Conservation (phyloP, 2,797 vertebrate species). For the Coranthus polyacanthus region DNA sequence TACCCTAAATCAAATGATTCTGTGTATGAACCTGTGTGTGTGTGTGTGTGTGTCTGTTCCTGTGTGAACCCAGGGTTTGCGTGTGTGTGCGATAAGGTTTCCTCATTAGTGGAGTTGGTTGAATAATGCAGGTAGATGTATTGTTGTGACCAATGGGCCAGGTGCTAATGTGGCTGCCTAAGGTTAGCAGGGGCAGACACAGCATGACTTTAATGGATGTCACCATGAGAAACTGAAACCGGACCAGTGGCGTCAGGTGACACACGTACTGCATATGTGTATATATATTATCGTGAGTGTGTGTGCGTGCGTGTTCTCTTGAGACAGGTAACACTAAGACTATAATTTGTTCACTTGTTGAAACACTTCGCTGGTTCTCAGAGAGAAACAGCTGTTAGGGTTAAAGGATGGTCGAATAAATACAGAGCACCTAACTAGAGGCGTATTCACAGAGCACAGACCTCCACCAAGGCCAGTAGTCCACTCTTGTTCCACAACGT, state of each 20-base stretch:
- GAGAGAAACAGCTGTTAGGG: neutral
- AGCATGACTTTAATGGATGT: constrained; percentile 87
- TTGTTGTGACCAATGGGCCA: constrained; percentile 82
- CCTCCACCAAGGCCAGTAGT: too few relatives aligned
- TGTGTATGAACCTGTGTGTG: neutral
- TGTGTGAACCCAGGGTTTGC: constrained; percentile 27
- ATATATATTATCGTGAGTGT: constrained; percentile 17
- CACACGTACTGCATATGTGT: constrained; percentile 38
- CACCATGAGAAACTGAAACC: constrained; percentile 81
- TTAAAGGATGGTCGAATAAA: neutral
- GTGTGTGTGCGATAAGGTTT: constrained; percentile 68
- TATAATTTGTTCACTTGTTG: constrained; percentile 28
- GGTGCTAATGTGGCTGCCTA: constrained; percentile 85
- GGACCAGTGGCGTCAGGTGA: constrained; percentile 70
- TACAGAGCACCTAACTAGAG: neutral
- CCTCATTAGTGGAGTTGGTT: constrained; percentile 80
- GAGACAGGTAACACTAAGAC: constrained; percentile 14
- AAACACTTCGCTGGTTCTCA: constrained; percentile 22
- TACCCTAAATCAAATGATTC: constrained; percentile 8
- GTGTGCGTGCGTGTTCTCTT: constrained; percentile 21
- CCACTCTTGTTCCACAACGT: too few relatives aligned
- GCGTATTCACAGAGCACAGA: too few relatives aligned
- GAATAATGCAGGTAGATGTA: constrained; percentile 83
- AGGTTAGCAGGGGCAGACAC: constrained; percentile 65
- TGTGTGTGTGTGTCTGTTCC: constrained; percentile 21